phyloP scores from a whole-genome alignment of 2,888 invertebrate species.

The Peribatodes rhomboidaria region DNA sequence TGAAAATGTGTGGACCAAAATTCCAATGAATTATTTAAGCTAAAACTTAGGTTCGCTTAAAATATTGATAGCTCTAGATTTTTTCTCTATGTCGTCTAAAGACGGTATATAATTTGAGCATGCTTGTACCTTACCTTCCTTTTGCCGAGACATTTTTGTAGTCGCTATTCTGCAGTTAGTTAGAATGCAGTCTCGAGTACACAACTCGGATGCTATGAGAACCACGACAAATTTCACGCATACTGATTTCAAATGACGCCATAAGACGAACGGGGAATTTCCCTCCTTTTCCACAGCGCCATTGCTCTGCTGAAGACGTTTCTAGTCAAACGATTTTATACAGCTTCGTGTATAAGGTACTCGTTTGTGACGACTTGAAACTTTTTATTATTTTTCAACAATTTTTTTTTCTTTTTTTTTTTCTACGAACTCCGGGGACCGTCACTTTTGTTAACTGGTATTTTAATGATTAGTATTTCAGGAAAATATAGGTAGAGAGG shows the following conservation, averaged over 20 bases:
- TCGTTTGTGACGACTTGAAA: background rate
- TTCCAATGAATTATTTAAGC: no score
- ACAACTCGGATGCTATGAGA: constrained; percentile 46
- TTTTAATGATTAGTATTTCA: no score
- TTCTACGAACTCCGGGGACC: no score
- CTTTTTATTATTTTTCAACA: background rate
- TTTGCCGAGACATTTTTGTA: constrained; percentile 29
- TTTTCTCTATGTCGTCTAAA: background rate
- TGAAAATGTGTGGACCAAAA: no score
- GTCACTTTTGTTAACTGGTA: no score
- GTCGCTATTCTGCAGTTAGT: constrained; percentile 55
- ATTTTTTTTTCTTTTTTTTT: no score
- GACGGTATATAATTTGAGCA: background rate
- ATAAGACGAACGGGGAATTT: constrained; percentile 73
- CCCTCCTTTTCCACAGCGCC: constrained; percentile 53
- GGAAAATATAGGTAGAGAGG: no score
- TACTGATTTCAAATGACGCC: constrained; percentile 67
- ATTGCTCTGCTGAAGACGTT: constrained; percentile 61
- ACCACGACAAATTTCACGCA: constrained; percentile 82
- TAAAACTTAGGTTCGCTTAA: no score
- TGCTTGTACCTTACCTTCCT: background rate
- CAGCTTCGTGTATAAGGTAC: constrained; percentile 46
- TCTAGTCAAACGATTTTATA: constrained; percentile 72
- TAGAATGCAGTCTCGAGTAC: constrained; percentile 52
- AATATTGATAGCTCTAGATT: no score